Base-by-base conservation (phyloP, 2,888 invertebrate genomes). In the Ectemnius cavifrons region DNA sequence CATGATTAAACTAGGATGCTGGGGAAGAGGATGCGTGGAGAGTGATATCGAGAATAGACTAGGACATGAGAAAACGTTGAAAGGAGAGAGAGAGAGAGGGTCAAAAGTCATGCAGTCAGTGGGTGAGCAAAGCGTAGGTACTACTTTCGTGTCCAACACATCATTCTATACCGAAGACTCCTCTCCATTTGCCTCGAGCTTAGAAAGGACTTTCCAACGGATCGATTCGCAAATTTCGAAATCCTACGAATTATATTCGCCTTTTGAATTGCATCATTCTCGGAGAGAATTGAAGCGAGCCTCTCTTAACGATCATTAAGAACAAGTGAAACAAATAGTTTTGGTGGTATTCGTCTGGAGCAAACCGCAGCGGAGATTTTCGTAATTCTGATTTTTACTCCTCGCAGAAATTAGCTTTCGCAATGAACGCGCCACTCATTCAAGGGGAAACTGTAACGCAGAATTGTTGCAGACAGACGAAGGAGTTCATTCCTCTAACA, bases 91-190 rank as follows among this genome's bases (percentile, higher is more conserved):
- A 63, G 71, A 77, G 79, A 78, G 75, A 74, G 77, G 87, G 87
- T 86, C 87, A 88, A 80, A 85, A 84, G 89, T 89, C 84, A 88
- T 73, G 87, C 87, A 85, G 87, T 87, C 84, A 87, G 87, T 89
- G 88, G 88, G 88, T 88, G 86, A 88, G 81, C 78, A 82, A 71
- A 75, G 23, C 3, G 23, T 23, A 23, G 82, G 84, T 82, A 78
- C 88, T 83, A 86, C 88, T 88, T 88, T 88, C 88, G 63, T 87
- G 77, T 52, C 28, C 20, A 20, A 20, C 20, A 20, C 20, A 20
- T 2, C 1, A 20, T 2, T 20, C 20, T 20, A 20, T 20, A 20
- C 20, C 37, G 37, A 37, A 11, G 37, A 37, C 5, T 37, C 37
- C 37, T 6, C 37, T 37, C 37, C 37, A 11, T 37, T 11, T 11